These are phyloP conservation scores for Psittacula echo DNA, from an alignment of 2,797 vertebrate species.

Conservation along the genomic window DNA sequence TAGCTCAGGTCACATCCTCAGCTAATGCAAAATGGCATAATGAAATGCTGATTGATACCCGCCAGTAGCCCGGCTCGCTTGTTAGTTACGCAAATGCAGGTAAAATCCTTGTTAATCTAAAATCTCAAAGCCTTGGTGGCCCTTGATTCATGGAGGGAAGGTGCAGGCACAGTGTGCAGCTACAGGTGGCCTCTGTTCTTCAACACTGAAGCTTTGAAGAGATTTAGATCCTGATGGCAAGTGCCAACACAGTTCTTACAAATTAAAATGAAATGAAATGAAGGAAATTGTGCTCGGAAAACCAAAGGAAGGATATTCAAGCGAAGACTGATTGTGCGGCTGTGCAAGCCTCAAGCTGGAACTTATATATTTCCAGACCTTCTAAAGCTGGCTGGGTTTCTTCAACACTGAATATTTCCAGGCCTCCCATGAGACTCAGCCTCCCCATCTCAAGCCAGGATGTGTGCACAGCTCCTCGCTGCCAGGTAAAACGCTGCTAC, in stretches of 20 bases:
- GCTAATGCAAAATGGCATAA: constrained; percentile 29
- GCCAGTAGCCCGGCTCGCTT: background rate
- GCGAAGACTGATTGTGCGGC: background rate
- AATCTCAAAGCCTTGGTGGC: constrained; percentile 36
- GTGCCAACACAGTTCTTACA: background rate
- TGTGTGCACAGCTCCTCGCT: background rate
- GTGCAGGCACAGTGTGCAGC: background rate
- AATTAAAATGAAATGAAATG: background rate
- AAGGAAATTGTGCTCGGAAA: background rate
- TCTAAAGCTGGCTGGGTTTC: background rate
- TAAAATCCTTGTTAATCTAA: background rate
- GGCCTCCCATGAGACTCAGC: accelerated
- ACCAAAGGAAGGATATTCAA: background rate
- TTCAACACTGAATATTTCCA: background rate
- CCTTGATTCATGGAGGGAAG: background rate
- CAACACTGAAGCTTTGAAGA: background rate
- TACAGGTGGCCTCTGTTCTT: constrained; percentile 31
- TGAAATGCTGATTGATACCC: constrained; percentile 57
- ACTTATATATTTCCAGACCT: background rate
- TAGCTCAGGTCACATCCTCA: constrained; percentile 28
- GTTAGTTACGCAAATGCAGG: constrained; percentile 2
- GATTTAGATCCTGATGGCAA: background rate
- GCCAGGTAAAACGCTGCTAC: background rate
- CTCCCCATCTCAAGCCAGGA: background rate
- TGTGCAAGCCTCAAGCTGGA: background rate